Percentiles rank a stretch among this genome's conserved stretches.
Evolutionary conservation across 1,140 invertebrate genomes (phyloP).

Genomic region (Eupeodes corollae): DNA sequence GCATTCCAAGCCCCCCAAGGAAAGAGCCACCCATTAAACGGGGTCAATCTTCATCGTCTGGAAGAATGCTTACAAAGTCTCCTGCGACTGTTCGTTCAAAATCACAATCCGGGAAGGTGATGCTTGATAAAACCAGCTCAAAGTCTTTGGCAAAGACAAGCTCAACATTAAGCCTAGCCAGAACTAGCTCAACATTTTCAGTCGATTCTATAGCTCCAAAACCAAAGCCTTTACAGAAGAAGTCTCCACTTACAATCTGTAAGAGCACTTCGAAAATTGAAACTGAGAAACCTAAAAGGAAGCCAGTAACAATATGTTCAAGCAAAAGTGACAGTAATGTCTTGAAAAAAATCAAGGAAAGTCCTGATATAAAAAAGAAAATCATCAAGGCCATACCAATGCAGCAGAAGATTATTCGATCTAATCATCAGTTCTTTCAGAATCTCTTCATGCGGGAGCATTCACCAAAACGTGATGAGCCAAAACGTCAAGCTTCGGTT

Average conservation of each 20-base stretch:
- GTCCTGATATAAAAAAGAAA: too few relatives aligned
- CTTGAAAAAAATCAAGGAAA: not conserved
- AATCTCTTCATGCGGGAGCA: slow-evolving; percentile 40
- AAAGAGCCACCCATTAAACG: not conserved
- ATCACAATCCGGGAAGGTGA: not conserved
- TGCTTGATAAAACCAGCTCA: slow-evolving; percentile 14
- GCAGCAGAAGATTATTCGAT: not conserved
- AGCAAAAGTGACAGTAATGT: slow-evolving; percentile 28
- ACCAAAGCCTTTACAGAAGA: not conserved
- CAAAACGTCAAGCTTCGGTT: slow-evolving; percentile 42
- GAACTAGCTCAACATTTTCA: slow-evolving; percentile 34
- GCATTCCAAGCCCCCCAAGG: not conserved
- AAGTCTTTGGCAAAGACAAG: slow-evolving; percentile 24
- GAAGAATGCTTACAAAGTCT: too few relatives aligned
- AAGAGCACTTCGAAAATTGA: slow-evolving; percentile 19
- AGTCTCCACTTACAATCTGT: slow-evolving; percentile 7
- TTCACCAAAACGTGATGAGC: not conserved
- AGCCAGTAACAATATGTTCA: slow-evolving; percentile 7
- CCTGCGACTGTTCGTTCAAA: too few relatives aligned
- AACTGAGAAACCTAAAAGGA: slow-evolving; percentile 15
- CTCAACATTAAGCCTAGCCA: slow-evolving; percentile 26
- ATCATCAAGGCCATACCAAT: not conserved
- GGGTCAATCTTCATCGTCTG: too few relatives aligned
- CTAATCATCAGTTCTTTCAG: slow-evolving; percentile 58
- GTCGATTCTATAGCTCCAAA: slow-evolving; percentile 20